Percentiles rank a stretch among this genome's conserved stretches.
phyloP scores from a whole-genome alignment of 1,140 invertebrate genomes.

The Drosophila equinoxialis region DNA sequence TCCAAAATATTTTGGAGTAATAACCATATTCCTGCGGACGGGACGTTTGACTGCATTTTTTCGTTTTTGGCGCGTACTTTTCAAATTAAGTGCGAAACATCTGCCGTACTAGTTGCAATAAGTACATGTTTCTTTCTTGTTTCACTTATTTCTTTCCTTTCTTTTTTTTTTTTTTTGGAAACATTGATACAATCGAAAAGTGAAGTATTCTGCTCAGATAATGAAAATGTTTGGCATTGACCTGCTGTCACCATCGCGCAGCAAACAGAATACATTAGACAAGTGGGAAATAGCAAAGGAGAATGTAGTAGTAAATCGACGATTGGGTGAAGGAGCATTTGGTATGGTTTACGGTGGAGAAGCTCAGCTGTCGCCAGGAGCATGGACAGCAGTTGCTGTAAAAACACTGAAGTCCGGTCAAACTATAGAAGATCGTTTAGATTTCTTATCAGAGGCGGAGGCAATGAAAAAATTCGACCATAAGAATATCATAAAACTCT shows the following conservation, averaged over 20 bases:
- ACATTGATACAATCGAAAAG: slow-evolving; percentile 89
- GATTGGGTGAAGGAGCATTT: slow-evolving; percentile 94
- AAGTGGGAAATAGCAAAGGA: slow-evolving; percentile 94
- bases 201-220: slow-evolving; percentile 87
- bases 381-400: slow-evolving; percentile 95
- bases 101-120: slow-evolving; percentile 68
- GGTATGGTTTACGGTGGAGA: slow-evolving; percentile 95
- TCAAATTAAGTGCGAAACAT: slow-evolving; percentile 88
- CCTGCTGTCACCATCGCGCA: slow-evolving; percentile 83
- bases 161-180: slow-evolving; percentile 89
- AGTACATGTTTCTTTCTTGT: slow-evolving; percentile 78
- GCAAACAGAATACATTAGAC: slow-evolving; percentile 86
- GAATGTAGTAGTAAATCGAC: slow-evolving; percentile 94
- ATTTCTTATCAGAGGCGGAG: slow-evolving; percentile 95
- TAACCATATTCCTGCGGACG: slow-evolving; percentile 87
- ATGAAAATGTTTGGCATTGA: slow-evolving; percentile 91
- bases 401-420: slow-evolving; percentile 94
- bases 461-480: slow-evolving; percentile 96
- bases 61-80: slow-evolving; percentile 87
- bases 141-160: slow-evolving; percentile 88
- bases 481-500: slow-evolving; percentile 93
- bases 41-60: slow-evolving; percentile 87
- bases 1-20: slow-evolving; percentile 87
- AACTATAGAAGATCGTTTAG: slow-evolving; percentile 93
- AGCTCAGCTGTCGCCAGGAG: slow-evolving; percentile 87